Evolutionary conservation across 2,888 invertebrate genomes (phyloP), one percentile per base, ranked within the genome.

Genomic region (Spatulosminthurus flaviceps): DNA sequence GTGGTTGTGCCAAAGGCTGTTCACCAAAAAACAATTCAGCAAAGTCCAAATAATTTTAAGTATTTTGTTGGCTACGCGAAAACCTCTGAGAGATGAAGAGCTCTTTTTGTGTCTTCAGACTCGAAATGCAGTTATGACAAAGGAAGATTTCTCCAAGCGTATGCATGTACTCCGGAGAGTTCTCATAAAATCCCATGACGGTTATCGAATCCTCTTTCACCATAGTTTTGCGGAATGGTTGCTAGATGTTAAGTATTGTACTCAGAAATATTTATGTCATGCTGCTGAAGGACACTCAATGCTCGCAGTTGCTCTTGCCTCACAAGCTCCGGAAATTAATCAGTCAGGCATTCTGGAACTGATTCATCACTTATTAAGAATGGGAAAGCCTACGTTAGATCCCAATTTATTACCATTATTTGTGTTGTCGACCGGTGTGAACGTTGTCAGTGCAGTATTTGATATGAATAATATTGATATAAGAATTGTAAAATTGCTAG

Each of bases 231-330:
- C 96, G 28, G 94, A 94, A 87, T 98, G 98, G 98, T 89, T 98
- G 84, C 89, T 95, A 77, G 98, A 98, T 88, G 97, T 98, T n/a
- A 98, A 98, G 88, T 97, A 98, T 87, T 97, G 97, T 88, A 98
- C 97, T 0, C 93, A 96, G 85, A 94, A 96, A 85, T 98, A 96
- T 88, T 90, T 97, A 83, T 97, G 96, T 88, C 92, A 93, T 84
- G 92, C 94, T 11, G 90, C 92, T 74, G 94, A 95, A 85, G 97
- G 97, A 0, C 97, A 97, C 88, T 93, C 93, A 13, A 94, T 94
- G 87, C 90, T 96, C 61, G 93, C 94, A 24, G 93, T 96, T 92
- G 87, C 88, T 82, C 88, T 95, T 73, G 87, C 89, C 91, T 93
- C 73, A 88, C 93, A 71, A 91, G 89, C 88, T 19, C 85, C 86